Conservation (phyloP, 2,888 invertebrate species). For the Sphinx pinastri region DNA sequence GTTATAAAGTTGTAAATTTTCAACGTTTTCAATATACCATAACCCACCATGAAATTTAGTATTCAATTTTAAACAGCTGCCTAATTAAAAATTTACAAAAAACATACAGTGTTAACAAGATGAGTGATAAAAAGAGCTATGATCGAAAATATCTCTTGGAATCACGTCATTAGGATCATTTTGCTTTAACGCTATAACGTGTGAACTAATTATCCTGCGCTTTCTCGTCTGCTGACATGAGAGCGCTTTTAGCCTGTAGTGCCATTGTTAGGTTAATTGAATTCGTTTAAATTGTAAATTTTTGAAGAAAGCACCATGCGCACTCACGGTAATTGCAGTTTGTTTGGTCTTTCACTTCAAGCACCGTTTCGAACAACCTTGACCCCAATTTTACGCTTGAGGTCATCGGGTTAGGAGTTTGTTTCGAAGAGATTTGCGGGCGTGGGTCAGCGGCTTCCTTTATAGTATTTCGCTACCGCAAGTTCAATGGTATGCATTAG, state of each 20-base stretch:
- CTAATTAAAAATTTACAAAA: constrained; percentile 8
- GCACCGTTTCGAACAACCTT: constrained; percentile 15
- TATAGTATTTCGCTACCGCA: background rate
- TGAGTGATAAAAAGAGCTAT: background rate
- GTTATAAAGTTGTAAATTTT: background rate
- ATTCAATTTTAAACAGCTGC: background rate
- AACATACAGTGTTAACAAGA: background rate
- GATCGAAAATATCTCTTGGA: background rate
- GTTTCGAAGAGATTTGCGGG: background rate
- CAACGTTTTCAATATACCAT: background rate
- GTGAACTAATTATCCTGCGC: constrained; percentile 16
- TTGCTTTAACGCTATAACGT: background rate
- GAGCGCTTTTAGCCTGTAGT: constrained; percentile 15
- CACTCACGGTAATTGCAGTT: background rate
- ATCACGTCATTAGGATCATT: background rate
- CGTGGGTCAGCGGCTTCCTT: background rate
- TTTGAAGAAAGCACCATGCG: constrained; percentile 5
- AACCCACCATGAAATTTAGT: background rate
- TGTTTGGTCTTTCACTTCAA: constrained; percentile 10
- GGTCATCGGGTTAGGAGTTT: constrained; percentile 15
- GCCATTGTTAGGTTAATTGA: constrained; percentile 18
- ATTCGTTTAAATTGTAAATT: constrained; percentile 15
- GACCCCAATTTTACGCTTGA: background rate
- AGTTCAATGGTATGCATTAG: background rate
- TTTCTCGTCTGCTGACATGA: constrained; percentile 15